Conservation (phyloP, 1,140 invertebrate genomes). For the Tetraneura akinire region DNA sequence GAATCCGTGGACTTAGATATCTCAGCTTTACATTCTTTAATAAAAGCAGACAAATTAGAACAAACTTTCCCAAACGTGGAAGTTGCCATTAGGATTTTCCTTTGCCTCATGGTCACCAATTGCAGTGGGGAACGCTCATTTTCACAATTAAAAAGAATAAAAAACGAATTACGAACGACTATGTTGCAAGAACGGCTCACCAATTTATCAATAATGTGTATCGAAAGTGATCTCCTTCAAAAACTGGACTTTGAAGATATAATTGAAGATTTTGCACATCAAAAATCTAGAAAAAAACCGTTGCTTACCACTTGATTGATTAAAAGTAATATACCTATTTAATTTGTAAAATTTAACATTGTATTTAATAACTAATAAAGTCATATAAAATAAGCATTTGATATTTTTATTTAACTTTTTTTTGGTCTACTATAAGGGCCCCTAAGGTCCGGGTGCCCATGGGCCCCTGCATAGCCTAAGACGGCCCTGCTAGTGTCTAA, state of each 20-base stretch:
- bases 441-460: background rate
- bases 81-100: constrained; percentile 54
- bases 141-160: constrained; percentile 54
- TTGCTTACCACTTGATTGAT: background rate
- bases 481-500: too few species aligned
- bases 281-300: constrained; percentile 14
- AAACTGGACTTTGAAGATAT: constrained; percentile 19
- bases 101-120: constrained; percentile 55
- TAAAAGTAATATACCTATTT: constrained; percentile 24
- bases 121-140: constrained; percentile 56
- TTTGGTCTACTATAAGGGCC: too few species aligned
- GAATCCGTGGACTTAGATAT: background rate
- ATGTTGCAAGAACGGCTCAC: constrained; percentile 25
- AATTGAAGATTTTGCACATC: too few species aligned
- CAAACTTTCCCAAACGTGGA: too few species aligned
- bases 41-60: constrained; percentile 26
- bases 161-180: constrained; percentile 19
- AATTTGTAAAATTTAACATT: constrained; percentile 14
- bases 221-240: constrained; percentile 32
- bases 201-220: constrained; percentile 27
- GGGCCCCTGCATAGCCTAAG: background rate
- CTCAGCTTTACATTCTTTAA: background rate
- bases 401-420: too few species aligned
- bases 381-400: too few species aligned
- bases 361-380: background rate